Conservation (phyloP, 2,888 invertebrate species). For the Ommatoiulus sabulosus region DNA sequence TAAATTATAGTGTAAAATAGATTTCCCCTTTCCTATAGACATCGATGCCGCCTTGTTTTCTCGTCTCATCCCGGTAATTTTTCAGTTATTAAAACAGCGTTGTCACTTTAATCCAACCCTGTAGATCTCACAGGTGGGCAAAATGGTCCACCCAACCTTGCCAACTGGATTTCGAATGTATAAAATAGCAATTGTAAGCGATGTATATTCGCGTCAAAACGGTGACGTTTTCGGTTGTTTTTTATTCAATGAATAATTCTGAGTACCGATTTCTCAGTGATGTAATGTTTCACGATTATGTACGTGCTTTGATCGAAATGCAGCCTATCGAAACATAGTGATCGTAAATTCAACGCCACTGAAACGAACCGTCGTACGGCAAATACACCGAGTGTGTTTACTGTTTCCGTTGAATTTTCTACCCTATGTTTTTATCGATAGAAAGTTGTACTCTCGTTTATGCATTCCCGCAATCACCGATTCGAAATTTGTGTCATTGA, state of each 20-base stretch:
- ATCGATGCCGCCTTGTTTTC: background rate
- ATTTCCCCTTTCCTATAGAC: background rate
- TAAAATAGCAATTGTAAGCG: slow-evolving; percentile 39
- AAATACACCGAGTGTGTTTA: background rate
- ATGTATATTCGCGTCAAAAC: background rate
- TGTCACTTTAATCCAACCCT: background rate
- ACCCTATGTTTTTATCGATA: background rate
- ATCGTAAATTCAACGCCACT: background rate
- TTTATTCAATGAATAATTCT: background rate
- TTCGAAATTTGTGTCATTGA: background rate
- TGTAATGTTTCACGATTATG: background rate
- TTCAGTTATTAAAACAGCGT: background rate
- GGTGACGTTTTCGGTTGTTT: background rate
- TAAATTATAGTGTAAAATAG: slow-evolving; percentile 24
- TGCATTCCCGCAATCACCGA: background rate
- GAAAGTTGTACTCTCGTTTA: background rate
- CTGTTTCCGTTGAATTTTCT: background rate
- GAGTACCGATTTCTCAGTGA: background rate
- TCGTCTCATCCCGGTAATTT: background rate
- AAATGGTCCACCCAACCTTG: slow-evolving; percentile 24
- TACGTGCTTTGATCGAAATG: background rate
- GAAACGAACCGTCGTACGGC: background rate
- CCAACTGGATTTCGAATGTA: slow-evolving; percentile 41
- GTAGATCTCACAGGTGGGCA: slow-evolving; percentile 44
- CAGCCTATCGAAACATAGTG: background rate